Conservation (phyloP, 2,888 invertebrate species). For the Synergus itoensis region DNA sequence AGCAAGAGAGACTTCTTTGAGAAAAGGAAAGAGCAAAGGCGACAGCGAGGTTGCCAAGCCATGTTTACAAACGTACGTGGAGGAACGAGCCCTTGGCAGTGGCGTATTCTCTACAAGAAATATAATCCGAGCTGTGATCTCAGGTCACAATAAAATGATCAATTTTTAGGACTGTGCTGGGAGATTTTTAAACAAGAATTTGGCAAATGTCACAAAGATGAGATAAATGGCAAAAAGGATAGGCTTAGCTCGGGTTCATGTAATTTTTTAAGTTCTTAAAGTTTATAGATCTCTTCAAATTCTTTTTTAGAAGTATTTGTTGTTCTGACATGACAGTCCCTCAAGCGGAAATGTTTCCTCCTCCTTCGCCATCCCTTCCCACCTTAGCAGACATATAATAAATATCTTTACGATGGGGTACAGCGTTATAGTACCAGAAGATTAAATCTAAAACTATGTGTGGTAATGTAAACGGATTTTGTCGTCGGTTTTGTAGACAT, state of each 20-base stretch:
- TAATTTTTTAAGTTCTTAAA: not conserved
- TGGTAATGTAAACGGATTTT: slow-evolving; percentile 14
- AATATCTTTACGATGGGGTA: not conserved
- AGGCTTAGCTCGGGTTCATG: too few species aligned
- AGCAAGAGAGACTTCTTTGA: not conserved
- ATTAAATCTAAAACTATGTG: slow-evolving; percentile 1
- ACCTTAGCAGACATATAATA: not conserved
- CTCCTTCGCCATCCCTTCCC: not conserved
- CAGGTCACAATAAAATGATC: not conserved
- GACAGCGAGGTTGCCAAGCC: slow-evolving; percentile 39
- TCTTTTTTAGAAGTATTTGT: not conserved
- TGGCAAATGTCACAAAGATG: not conserved
- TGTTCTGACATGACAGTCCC: not conserved
- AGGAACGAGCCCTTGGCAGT: slow-evolving; percentile 21
- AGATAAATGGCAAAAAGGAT: too few species aligned
- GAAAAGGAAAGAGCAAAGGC: slow-evolving; percentile 31
- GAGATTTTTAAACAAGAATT: not conserved
- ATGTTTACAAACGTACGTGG: slow-evolving; percentile 33
- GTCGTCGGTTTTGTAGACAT: not conserved
- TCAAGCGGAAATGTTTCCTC: not conserved
- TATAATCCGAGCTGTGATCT: not conserved
- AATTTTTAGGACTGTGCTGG: not conserved
- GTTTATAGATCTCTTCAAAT: not conserved
- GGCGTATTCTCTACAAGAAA: not conserved
- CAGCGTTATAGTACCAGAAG: not conserved